Percentiles rank a stretch among this genome's conserved stretches.
Conservation (phyloP, 2,113 vertebrate species). For the Bombycilla garrulus region DNA sequence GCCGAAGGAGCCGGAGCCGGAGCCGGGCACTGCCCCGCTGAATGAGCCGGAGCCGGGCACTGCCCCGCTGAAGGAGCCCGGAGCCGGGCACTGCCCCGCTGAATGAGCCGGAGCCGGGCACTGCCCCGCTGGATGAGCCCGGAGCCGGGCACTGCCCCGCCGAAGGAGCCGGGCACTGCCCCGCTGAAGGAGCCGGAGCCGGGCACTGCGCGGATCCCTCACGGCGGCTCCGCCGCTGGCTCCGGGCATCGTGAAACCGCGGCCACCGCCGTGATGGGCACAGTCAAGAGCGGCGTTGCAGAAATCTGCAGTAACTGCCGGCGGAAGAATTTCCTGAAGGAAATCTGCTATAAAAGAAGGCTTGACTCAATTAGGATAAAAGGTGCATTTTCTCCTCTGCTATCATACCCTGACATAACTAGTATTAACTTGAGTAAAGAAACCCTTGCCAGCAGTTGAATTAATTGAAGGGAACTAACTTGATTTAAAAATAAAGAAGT, state of each 20-base stretch:
- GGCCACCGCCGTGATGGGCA: neutral
- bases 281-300: fast-evolving
- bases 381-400: neutral
- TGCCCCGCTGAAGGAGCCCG: too few species aligned
- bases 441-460: neutral
- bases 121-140: too few species aligned
- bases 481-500: neutral
- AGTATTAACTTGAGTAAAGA: neutral
- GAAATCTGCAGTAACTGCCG: neutral
- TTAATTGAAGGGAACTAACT: neutral
- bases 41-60: neutral
- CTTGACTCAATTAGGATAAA: neutral
- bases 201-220: too few species aligned
- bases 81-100: too few species aligned
- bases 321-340: neutral
- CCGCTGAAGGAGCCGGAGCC: too few species aligned
- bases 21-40: neutral
- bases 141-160: too few species aligned
- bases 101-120: too few species aligned
- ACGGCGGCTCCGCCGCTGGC: neutral
- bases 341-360: neutral
- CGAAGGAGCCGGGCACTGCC: too few species aligned
- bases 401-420: neutral
- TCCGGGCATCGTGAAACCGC: fast-evolving
- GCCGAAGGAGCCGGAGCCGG: too few species aligned